Conservation (phyloP, 2,797 vertebrate genomes). For the Pipistrellus pygmaeus region DNA sequence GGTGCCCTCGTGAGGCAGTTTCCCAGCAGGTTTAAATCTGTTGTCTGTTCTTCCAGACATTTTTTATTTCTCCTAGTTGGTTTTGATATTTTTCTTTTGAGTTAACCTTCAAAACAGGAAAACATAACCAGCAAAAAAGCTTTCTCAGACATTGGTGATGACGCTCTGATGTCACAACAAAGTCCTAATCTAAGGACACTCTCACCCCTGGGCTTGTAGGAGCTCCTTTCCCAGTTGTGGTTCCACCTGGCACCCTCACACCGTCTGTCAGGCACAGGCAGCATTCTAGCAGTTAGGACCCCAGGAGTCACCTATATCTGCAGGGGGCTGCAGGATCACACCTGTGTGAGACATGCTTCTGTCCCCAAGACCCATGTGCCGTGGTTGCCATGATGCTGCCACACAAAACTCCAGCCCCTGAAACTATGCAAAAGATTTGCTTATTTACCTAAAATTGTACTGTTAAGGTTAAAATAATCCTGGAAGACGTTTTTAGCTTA, state of each 20-base stretch:
- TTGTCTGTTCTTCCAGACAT: not conserved
- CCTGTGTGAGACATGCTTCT: not conserved
- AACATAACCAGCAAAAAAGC: not conserved
- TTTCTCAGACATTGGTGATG: not conserved
- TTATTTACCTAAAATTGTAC: not conserved
- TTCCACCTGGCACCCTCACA: not conserved
- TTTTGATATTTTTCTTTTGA: not conserved
- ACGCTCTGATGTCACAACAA: not conserved
- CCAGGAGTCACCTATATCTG: not conserved
- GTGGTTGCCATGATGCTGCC: accelerated
- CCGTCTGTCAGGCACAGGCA: not conserved
- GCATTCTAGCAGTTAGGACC: not conserved
- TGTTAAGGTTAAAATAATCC: not conserved
- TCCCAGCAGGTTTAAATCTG: too few species aligned
- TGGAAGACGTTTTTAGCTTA: not conserved
- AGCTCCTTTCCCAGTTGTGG: not conserved
- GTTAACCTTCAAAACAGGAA: not conserved
- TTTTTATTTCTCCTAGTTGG: not conserved
- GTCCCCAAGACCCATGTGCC: accelerated
- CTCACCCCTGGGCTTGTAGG: not conserved
- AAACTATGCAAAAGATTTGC: accelerated
- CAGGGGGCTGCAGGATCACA: not conserved
- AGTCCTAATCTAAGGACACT: not conserved
- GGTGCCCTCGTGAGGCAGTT: not conserved
- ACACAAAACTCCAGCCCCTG: too few species aligned